phyloP scores from a whole-genome alignment of 2,797 vertebrate species.

The Numenius phaeopus region DNA sequence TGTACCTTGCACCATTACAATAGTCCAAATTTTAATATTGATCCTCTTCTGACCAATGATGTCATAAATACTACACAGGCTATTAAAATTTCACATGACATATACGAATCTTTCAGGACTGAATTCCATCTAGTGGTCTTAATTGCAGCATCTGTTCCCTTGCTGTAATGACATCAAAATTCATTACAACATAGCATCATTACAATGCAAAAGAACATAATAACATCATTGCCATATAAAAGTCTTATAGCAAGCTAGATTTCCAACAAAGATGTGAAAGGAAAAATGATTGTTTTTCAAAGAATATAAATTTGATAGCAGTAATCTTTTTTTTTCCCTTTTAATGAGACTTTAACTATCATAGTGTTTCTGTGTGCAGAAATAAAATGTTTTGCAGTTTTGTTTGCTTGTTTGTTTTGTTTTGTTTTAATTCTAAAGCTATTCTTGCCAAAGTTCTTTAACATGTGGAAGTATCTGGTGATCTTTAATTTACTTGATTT shows the following conservation, averaged over 20 bases:
- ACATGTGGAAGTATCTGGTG: neutral
- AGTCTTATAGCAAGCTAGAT: conserved; percentile 1
- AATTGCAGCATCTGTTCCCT: conserved; percentile 52
- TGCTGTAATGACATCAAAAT: conserved; percentile 45
- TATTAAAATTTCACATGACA: neutral
- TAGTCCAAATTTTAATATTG: neutral
- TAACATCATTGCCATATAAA: conserved; percentile 16
- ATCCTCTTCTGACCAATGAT: neutral
- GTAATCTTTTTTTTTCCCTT: neutral
- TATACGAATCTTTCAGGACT: neutral
- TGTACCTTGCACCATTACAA: neutral
- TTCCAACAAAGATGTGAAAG: neutral
- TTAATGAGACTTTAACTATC: neutral
- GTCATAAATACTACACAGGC: neutral
- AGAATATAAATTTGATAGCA: neutral
- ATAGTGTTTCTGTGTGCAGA: neutral
- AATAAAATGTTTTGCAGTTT: neutral
- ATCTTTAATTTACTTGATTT: neutral
- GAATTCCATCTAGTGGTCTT: conserved; percentile 7
- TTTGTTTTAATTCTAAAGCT: neutral
- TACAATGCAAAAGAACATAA: conserved; percentile 22
- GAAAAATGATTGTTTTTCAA: conserved; percentile 11
- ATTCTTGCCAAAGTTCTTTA: neutral
- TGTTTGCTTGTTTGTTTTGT: neutral
- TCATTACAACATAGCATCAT: conserved; percentile 13